These are phyloP conservation scores for Sebastes hopkinsi DNA, from an alignment of 2,797 vertebrate genomes.

Conservation along the genomic window DNA sequence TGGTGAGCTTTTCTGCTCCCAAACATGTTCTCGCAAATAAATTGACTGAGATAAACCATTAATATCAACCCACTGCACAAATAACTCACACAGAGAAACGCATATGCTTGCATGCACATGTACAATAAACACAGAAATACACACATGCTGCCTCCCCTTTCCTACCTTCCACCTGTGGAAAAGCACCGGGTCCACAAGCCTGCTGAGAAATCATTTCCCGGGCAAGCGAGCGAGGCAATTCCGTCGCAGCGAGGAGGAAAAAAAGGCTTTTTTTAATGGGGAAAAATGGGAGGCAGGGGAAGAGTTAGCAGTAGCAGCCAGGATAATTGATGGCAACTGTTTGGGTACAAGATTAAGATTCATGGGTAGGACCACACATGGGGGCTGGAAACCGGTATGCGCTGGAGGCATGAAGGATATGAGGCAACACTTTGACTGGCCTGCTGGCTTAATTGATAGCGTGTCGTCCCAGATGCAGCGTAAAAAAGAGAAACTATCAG, in stretches of 20 bases:
- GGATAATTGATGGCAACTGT: constrained; percentile 84
- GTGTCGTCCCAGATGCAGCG: constrained; percentile 52
- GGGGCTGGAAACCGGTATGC: constrained; percentile 53
- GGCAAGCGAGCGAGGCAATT: constrained; percentile 63
- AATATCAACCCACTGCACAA: constrained; percentile 13
- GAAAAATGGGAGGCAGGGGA: constrained; percentile 77
- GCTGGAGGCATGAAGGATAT: constrained; percentile 70
- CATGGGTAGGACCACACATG: constrained; percentile 73
- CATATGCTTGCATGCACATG: neutral
- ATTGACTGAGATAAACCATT: constrained; percentile 33
- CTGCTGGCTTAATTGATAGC: constrained; percentile 75
- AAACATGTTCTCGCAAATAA: constrained; percentile 16
- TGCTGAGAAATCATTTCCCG: constrained; percentile 74
- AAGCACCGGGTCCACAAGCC: constrained; percentile 27
- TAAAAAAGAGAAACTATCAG: constrained; percentile 41
- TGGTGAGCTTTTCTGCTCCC: constrained; percentile 6
- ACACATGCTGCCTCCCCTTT: constrained; percentile 29
- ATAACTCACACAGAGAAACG: neutral
- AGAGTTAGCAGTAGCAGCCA: constrained; percentile 71
- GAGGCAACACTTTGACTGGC: constrained; percentile 64
- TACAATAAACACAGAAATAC: constrained; percentile 18
- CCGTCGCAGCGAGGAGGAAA: constrained; percentile 60
- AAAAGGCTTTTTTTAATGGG: constrained; percentile 71
- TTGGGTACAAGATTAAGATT: constrained; percentile 84
- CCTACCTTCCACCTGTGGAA: constrained; percentile 55